Percentiles rank a stretch among this genome's conserved stretches.
These are phyloP conservation scores for Phoxinus phoxinus DNA, from an alignment of 2,113 vertebrate genomes.

Conservation along the genomic window DNA sequence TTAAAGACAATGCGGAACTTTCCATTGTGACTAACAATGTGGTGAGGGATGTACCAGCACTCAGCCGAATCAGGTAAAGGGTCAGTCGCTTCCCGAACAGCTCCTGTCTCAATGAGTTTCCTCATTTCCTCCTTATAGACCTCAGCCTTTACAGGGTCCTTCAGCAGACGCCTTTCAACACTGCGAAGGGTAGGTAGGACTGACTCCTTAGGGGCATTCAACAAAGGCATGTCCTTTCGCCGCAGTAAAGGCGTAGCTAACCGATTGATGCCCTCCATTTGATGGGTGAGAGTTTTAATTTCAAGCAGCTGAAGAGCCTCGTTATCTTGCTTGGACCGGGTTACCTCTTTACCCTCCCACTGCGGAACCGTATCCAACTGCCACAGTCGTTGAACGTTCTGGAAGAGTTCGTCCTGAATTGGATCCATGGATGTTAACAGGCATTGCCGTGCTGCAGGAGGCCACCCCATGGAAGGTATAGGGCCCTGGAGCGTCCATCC, in stretches of 20 bases:
- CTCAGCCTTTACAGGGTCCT: background rate
- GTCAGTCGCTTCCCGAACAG: background rate
- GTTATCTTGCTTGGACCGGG: background rate
- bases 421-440: background rate
- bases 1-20: background rate
- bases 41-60: constrained; percentile 1
- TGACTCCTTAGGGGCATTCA: background rate
- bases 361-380: background rate
- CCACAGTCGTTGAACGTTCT: background rate
- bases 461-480: background rate
- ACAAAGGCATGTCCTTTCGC: background rate
- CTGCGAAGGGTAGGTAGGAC: background rate
- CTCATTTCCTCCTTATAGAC: background rate
- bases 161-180: background rate
- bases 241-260: background rate
- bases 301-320: background rate
- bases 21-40: constrained; percentile 16
- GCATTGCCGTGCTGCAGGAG: background rate
- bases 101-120: background rate
- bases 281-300: background rate
- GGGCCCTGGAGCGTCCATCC: background rate
- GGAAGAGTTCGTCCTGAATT: background rate
- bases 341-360: background rate
- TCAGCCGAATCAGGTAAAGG: background rate
- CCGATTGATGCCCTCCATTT: background rate